Percentiles rank a stretch among this genome's conserved stretches.
phyloP scores from a whole-genome alignment of 2,797 vertebrate species.

The Picus viridis region DNA sequence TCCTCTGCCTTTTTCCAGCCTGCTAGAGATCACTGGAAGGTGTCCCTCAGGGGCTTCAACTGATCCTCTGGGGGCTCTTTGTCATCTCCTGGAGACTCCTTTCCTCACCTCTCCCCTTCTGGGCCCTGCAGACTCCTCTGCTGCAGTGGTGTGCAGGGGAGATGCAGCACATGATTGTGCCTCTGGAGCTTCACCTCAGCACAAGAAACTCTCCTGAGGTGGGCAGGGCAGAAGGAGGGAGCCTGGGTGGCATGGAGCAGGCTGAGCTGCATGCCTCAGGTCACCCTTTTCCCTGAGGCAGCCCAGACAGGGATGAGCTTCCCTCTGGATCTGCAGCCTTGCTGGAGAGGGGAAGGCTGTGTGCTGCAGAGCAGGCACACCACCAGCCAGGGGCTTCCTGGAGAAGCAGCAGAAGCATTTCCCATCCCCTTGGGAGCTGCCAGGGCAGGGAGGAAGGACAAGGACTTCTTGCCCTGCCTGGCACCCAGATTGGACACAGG shows the following conservation, averaged over 20 bases:
- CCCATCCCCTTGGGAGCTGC: not conserved
- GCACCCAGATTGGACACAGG: not conserved
- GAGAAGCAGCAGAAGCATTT: rapidly evolving
- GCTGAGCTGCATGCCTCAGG: not conserved
- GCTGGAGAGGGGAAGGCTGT: not conserved
- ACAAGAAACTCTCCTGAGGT: not conserved
- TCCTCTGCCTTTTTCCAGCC: not conserved
- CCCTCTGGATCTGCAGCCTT: not conserved
- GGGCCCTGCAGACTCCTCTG: not conserved
- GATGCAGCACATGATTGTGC: not conserved
- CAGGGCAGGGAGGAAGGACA: no score
- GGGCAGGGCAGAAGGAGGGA: not conserved
- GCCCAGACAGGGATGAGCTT: rapidly evolving
- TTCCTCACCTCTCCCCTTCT: not conserved
- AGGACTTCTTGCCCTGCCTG: not conserved
- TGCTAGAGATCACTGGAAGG: rapidly evolving
- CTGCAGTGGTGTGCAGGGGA: not conserved
- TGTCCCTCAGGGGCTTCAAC: not conserved
- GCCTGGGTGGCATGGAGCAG: not conserved
- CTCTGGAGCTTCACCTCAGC: not conserved
- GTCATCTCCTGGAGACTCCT: not conserved
- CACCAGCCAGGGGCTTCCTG: not conserved
- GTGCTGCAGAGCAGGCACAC: not conserved
- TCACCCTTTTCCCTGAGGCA: not conserved
- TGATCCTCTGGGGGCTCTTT: not conserved